These are phyloP conservation scores for Semicossyphus pulcher DNA, from an alignment of 2,113 vertebrate genomes.

Conservation along the genomic window DNA sequence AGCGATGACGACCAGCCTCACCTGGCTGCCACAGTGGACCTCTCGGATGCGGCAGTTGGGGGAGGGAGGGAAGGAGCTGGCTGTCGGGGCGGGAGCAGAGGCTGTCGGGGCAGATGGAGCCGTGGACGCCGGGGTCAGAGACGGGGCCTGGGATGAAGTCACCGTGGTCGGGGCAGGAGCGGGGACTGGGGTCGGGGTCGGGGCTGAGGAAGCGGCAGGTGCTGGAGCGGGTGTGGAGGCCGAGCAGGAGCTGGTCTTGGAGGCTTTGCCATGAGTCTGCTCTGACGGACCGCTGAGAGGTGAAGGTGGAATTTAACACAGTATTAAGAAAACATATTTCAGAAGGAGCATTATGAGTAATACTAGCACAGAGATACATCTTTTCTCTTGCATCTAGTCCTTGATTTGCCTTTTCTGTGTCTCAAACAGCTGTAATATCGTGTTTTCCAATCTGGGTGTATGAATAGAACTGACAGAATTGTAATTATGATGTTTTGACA, in stretches of 20 bases:
- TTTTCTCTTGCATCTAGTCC: background rate
- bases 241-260: conserved; percentile 53
- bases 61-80: conserved; percentile 75
- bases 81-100: conserved; percentile 57
- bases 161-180: conserved; percentile 54
- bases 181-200: conserved; percentile 41
- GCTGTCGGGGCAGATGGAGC: conserved; percentile 58
- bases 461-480: background rate
- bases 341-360: background rate
- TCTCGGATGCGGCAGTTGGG: conserved; percentile 86
- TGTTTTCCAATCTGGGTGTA: background rate
- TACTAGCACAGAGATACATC: background rate
- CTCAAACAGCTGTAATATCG: background rate
- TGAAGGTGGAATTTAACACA: background rate
- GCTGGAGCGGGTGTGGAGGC: conserved; percentile 47
- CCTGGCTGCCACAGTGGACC: conserved; percentile 85
- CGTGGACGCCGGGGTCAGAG: conserved; percentile 61
- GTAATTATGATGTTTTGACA: background rate
- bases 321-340: background rate
- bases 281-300: conserved; percentile 66
- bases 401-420: background rate
- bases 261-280: conserved; percentile 65
- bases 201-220: conserved; percentile 51
- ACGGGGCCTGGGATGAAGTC: conserved; percentile 52
- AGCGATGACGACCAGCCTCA: conserved; percentile 84